Evolutionary conservation across 2,888 invertebrate species (phyloP), one percentile per base, ranked within the genome.

Genomic region (Eupelmus urozonus): DNA sequence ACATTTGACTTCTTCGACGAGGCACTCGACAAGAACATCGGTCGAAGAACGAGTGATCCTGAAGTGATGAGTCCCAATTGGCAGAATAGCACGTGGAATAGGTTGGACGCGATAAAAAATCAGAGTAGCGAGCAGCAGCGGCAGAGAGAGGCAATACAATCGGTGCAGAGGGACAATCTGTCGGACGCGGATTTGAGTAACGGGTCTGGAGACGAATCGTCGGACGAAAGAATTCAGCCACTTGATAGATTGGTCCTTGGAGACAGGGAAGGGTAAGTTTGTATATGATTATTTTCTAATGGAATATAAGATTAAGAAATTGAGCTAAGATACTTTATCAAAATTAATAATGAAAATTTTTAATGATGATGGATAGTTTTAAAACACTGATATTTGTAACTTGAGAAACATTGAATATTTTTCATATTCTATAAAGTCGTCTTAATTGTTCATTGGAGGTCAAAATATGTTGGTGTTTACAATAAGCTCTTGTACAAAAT

Each of bases 21-120:
- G 3, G 62, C 66, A 11, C 42, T 45, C 40, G 40, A 76, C 72
- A 53, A 81, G 71, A 40, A 71, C 16, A 55, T 63, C 29, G 11
- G 20, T 18, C 13, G 78, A 7, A 66, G 80, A n/a, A 80, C 59
- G 9, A 80, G 80, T 53, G 77, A 80, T 13, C 78, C 80, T 1
- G 78, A 80, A 45, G 3, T 73, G 1, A n/a, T 74, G 45, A n/a
- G 29, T 18, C 1, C 20, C 13, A 40, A 11, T 20, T 75, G 80
- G 73, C 69, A 71, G 11, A 70, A 45, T 2, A 29, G 2, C 11
- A 62, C 59, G 0, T 23, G 42, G 60, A n/a, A 65, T 1, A 57
- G 16, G 1, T 9, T 63, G 0, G 57, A 73, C 20, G 23, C 60
- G 11, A 57, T 57, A 18, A 23, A 20, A 16, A 70, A 69, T 40